These are phyloP conservation scores for Drosophila fuyamai DNA, from an alignment of 1,140 invertebrate genomes.

Conservation along the genomic window DNA sequence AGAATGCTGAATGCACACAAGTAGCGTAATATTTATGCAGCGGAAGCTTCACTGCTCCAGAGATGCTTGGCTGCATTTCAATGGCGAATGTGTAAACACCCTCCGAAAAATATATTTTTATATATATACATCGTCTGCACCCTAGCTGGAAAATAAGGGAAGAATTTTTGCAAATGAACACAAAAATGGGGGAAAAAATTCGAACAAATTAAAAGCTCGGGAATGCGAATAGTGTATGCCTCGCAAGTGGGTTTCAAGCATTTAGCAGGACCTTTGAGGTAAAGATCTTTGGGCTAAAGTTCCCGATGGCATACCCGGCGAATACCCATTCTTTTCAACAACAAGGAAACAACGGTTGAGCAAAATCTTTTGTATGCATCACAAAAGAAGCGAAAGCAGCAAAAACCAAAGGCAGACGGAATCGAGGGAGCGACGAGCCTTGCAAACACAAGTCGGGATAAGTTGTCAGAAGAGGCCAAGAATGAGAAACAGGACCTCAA, in stretches of 20 bases:
- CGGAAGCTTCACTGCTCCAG: conserved; percentile 58
- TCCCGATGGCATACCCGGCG: conserved; percentile 6
- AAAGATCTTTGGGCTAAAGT: not conserved
- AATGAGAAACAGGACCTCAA: conserved; percentile 31
- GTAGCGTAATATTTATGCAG: conserved; percentile 78
- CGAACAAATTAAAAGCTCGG: conserved; percentile 27
- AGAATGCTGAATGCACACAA: conserved; percentile 68
- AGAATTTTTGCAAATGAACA: conserved; percentile 81
- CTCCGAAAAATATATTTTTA: conserved; percentile 31
- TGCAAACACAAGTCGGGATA: conserved; percentile 65
- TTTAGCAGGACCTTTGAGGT: not conserved
- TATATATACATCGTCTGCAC: conserved; percentile 23
- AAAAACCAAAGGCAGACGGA: conserved; percentile 42
- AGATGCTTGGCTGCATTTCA: conserved; percentile 80
- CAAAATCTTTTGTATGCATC: conserved; percentile 76
- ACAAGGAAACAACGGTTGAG: conserved; percentile 57
- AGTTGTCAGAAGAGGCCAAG: conserved; percentile 48
- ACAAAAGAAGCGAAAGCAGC: conserved; percentile 66
- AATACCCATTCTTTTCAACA: conserved; percentile 19
- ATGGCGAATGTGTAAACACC: conserved; percentile 70
- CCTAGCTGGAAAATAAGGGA: conserved; percentile 65
- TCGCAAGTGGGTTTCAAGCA: conserved; percentile 2
- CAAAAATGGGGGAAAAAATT: conserved; percentile 62
- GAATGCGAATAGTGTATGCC: conserved; percentile 31
- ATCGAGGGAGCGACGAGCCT: conserved; percentile 7